Conservation (phyloP, 2,797 vertebrate species). For the Rhinella marina region DNA sequence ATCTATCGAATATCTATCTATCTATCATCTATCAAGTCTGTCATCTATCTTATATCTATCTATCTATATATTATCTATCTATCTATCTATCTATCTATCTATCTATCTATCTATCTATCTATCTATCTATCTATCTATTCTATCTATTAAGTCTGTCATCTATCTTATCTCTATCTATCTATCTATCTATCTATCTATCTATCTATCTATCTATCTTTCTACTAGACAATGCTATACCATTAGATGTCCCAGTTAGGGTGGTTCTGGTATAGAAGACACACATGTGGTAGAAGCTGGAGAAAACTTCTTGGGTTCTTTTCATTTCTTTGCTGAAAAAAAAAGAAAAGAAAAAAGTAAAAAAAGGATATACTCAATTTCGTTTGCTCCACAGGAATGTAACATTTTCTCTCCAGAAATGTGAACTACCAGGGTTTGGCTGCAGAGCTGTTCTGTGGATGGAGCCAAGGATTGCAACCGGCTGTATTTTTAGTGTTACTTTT, state of each 20-base stretch:
- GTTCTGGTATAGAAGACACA: not conserved
- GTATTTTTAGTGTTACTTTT: constrained; percentile 13
- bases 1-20: too few relatives aligned
- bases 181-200: too few relatives aligned
- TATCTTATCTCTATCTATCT: too few relatives aligned
- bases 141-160: too few relatives aligned
- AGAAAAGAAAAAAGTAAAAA: too few relatives aligned
- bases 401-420: constrained; percentile 34
- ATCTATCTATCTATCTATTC: too few relatives aligned
- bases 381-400: constrained; percentile 30
- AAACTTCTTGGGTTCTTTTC: not conserved
- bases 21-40: too few relatives aligned
- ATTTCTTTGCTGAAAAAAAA: not conserved
- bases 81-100: too few relatives aligned
- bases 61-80: too few relatives aligned
- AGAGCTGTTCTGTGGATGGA: not conserved
- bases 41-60: too few relatives aligned
- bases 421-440: constrained; percentile 3
- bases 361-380: not conserved
- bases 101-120: too few relatives aligned
- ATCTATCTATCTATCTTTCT: too few relatives aligned
- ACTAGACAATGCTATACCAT: not conserved
- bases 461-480: constrained; percentile 20
- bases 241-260: not conserved
- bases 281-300: not conserved